Conservation (phyloP, 2,888 invertebrate species). For the Cheilosia soror region DNA sequence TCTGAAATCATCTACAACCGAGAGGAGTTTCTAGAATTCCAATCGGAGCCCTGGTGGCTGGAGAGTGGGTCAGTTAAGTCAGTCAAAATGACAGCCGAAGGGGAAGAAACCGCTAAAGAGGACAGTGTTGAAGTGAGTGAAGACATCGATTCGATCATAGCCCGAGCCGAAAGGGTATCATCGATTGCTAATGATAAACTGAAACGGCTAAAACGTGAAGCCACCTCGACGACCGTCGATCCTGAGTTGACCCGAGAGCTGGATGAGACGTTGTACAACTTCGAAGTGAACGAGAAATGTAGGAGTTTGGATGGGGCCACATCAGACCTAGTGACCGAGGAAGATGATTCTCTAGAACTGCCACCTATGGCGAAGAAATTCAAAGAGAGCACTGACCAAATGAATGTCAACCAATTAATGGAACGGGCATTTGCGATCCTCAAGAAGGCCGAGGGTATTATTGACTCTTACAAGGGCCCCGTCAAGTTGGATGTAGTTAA, state of each 20-base stretch:
- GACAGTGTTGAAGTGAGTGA: not conserved
- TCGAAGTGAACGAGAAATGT: conserved; percentile 77
- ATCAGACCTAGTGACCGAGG: conserved; percentile 41
- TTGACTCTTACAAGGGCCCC: conserved; percentile 74
- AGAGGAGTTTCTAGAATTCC: conserved; percentile 76
- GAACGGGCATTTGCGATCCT: conserved; percentile 76
- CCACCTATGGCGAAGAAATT: conserved; percentile 47
- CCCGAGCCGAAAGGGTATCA: conserved; percentile 76
- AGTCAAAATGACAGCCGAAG: conserved; percentile 68
- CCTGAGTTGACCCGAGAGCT: conserved; percentile 74
- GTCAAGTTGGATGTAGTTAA: not conserved
- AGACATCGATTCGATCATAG: conserved; percentile 72
- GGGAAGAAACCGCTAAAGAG: conserved; percentile 1
- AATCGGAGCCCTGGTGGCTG: conserved; percentile 80
- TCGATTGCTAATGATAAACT: conserved; percentile 73
- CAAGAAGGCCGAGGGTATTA: conserved; percentile 75
- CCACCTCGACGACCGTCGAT: conserved; percentile 11
- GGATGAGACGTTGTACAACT: conserved; percentile 77
- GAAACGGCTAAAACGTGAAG: conserved; percentile 53
- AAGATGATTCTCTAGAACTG: conserved; percentile 59
- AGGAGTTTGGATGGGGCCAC: conserved; percentile 59
- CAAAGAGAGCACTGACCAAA: conserved; percentile 53
- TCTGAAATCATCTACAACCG: conserved; percentile 80
- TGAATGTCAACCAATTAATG: conserved; percentile 71
- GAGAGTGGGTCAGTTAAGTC: conserved; percentile 76